These are phyloP conservation scores for Manduca sexta DNA, from an alignment of 1,140 invertebrate genomes.

Conservation along the genomic window DNA sequence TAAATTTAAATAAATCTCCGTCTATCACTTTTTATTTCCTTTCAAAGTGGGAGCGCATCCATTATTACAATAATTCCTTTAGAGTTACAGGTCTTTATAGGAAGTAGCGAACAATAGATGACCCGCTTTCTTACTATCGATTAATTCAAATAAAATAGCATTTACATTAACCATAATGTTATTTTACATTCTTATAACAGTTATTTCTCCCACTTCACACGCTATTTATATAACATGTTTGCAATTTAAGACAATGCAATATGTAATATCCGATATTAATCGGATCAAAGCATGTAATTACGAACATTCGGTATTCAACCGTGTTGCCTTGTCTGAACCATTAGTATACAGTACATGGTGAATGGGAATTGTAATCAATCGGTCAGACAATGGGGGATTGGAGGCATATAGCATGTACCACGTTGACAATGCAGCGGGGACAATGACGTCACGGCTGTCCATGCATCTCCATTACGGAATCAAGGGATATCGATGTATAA, in stretches of 20 bases:
- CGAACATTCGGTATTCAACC: slow-evolving; percentile 15
- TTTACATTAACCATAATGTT: too few relatives aligned
- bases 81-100: too few relatives aligned
- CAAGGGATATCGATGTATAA: slow-evolving; percentile 16
- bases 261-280: slow-evolving; percentile 35
- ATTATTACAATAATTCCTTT: too few relatives aligned
- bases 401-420: slow-evolving; percentile 19
- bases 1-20: too few relatives aligned
- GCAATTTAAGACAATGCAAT: neutral
- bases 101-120: too few relatives aligned
- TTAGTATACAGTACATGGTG: slow-evolving; percentile 24
- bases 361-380: slow-evolving; percentile 45
- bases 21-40: too few relatives aligned
- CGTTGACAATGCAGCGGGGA: slow-evolving; percentile 28
- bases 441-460: slow-evolving; percentile 33
- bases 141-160: too few relatives aligned
- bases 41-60: too few relatives aligned
- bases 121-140: too few relatives aligned
- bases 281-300: slow-evolving; percentile 37
- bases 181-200: too few relatives aligned
- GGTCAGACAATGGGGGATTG: slow-evolving; percentile 37
- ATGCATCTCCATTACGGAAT: slow-evolving; percentile 30
- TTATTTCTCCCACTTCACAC: too few relatives aligned
- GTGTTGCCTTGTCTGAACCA: slow-evolving; percentile 12
- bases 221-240: slow-evolving; percentile 1